Evolutionary conservation across 2,113 vertebrate genomes (phyloP), one percentile per base, ranked within the genome.

Genomic region (Neodontobutis hainanensis): DNA sequence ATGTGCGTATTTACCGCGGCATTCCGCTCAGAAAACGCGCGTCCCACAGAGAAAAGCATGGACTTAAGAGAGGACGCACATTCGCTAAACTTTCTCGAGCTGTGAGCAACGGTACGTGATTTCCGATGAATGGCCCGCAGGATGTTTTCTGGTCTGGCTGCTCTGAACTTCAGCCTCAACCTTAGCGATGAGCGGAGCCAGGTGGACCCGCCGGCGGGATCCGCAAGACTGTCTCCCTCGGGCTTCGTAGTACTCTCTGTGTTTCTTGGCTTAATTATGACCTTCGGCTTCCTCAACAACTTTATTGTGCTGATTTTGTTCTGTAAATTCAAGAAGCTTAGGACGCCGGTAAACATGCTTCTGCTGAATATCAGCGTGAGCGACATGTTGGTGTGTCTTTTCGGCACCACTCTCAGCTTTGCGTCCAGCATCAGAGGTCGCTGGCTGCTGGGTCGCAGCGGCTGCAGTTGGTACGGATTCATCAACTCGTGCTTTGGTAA

Each of bases 401-500:
- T 94, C 0, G 95, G 95, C 35, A 96, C 95, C 5, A 95, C 93
- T 0, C 90, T 96, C 59, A 96, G 95, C 8, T 96, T 96, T 75
- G 92, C 92, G 16, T 95, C 95, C 77, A 96, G 93, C 47, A 82
- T 95, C 19, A 90, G 77, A 0, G 94, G 95, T 6, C 88, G 58
- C 57, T 96, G 95, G 95, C 90, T 97, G 45, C 92, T 94, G 77
- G 95, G 95, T 14, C 83, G 88, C 42, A 87, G 89, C 58, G 93
- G 94, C 11, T 96, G 95, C 70, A 92, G 87, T 75, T 95, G 94
- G 95, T 95, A 97, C 65, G 95, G 95, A 64, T 95, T 96, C 91
- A 93, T 94, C 92, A 97, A 96, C 87, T 95, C 95, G 70, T 96
- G 94, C 87, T 95, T 96, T 68, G 95, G 95, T 96, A 87, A 92